Percentiles rank a stretch among this genome's conserved stretches.
phyloP scores from a whole-genome alignment of 2,888 invertebrate species.

The Andricus curvator region DNA sequence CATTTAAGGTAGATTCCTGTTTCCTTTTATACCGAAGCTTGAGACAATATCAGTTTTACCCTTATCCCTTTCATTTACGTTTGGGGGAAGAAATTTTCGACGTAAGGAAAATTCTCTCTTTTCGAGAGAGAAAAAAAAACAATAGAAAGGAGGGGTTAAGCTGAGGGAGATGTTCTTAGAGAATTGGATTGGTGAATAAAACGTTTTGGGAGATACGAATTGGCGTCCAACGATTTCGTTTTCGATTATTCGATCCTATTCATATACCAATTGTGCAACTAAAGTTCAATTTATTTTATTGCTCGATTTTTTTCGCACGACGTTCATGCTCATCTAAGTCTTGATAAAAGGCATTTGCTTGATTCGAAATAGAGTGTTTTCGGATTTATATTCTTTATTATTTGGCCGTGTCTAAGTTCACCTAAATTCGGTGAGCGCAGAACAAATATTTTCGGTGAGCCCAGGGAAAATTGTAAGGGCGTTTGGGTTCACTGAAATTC shows the following conservation, averaged over 20 bases:
- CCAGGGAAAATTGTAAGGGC: too few relatives aligned
- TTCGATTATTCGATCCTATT: conserved; percentile 34
- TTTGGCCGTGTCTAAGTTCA: too few relatives aligned
- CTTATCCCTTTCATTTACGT: not conserved
- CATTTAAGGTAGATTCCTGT: not conserved
- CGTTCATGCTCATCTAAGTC: not conserved
- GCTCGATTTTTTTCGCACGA: not conserved
- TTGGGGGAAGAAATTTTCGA: not conserved
- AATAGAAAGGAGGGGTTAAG: not conserved
- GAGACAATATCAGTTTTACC: not conserved
- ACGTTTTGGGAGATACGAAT: conserved; percentile 14
- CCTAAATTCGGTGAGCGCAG: too few relatives aligned
- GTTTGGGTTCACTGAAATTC: too few relatives aligned
- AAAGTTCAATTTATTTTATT: conserved; percentile 11
- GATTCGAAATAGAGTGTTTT: not conserved
- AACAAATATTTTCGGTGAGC: too few relatives aligned
- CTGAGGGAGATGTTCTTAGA: conserved; percentile 13
- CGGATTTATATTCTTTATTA: too few relatives aligned
- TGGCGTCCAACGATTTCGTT: conserved; percentile 22
- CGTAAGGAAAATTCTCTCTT: not conserved
- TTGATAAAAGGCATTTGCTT: not conserved
- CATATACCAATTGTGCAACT: not conserved
- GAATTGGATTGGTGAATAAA: conserved; percentile 27
- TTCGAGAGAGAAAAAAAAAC: not conserved
- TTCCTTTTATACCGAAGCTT: not conserved